Evolutionary conservation across 53 echinoderm and acorn worm genomes (phyloP), one percentile per base, ranked within the genome.

Genomic region (Luidia sarsii): DNA sequence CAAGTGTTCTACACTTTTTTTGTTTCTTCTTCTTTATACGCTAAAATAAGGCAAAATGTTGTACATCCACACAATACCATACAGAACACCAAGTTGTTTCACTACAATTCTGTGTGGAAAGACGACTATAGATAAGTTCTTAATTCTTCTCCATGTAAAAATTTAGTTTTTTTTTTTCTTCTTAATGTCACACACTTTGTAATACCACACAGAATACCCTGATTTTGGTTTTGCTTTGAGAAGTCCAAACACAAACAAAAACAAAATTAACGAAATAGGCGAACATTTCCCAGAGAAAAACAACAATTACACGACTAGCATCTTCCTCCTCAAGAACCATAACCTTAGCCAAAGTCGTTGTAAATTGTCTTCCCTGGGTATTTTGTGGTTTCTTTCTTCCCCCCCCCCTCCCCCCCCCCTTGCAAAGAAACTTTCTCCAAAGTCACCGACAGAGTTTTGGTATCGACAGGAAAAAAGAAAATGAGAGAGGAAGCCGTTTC

Each of bases 141-240:
- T 15, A 39, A 67, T 22, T 74, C 16, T 21, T 72, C 15, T 54
- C 21, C 20, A 38, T 77, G 77, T 77, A 77, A 20, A 77, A 77
- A 77, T 77, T 59, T 59, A 52, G 75, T 28, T 61, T 67, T 38
- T 74, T 41, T n/a, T n/a, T n/a, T n/a, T n/a, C n/a, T n/a, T n/a
- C n/a, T n/a, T n/a, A n/a, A 41, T 7, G 59, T 77, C 77, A 77
- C 77, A 77, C 77, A 77, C 77, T 77, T 77, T n/a, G n/a, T 13
- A 18, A 22, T 77, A 77, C 60, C 77, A 72, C 77, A 77, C 59
- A 77, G 61, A 60, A 77, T 77, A 77, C 77, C 77, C 77, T 77
- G 77, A 77, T 38, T 60, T 41, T 41, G 41, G 41, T 41, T 41
- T 41, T 77, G 48, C 15, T 61, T 59, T 19, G 38, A 55, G 7